These are phyloP conservation scores for Trachymyrmex cornetzi DNA, from an alignment of 1,140 invertebrate species.

Conservation along the genomic window DNA sequence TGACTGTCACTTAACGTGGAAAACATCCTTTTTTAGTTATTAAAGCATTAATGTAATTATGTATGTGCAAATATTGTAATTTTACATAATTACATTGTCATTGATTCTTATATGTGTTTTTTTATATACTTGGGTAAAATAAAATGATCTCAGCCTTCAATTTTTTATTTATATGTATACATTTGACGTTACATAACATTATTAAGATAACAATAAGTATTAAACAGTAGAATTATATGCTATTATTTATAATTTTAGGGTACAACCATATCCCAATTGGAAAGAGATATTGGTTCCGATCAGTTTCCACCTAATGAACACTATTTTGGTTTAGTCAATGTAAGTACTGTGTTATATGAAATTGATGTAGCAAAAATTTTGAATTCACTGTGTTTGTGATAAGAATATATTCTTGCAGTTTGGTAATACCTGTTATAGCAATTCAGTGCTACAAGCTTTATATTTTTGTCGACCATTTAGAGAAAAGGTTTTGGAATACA, in stretches of 20 bases:
- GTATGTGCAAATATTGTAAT: neutral
- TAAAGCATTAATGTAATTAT: neutral
- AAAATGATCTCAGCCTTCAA: neutral
- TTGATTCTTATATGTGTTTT: neutral
- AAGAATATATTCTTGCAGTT: slow-evolving; percentile 91
- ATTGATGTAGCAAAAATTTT: neutral
- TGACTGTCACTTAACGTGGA: too few species aligned
- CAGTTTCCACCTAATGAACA: slow-evolving; percentile 99
- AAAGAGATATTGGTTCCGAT: slow-evolving; percentile 98
- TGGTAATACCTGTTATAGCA: slow-evolving; percentile 99
- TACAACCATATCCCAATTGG: slow-evolving; percentile 98
- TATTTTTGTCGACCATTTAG: slow-evolving; percentile 99
- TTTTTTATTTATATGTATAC: neutral
- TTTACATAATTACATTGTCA: neutral
- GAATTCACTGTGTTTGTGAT: neutral
- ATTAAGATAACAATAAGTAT: neutral
- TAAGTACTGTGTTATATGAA: slow-evolving; percentile 88
- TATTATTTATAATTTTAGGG: slow-evolving; percentile 89
- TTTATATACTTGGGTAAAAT: neutral
- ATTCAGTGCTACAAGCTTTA: slow-evolving; percentile 99
- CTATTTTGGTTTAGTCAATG: slow-evolving; percentile 99
- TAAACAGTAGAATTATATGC: neutral
- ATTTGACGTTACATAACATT: neutral
- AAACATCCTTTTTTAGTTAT: too few species aligned
- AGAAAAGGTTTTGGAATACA: slow-evolving; percentile 99